Base-by-base conservation (phyloP, 2,113 vertebrate species). In the Mesembrinibis cayennensis region DNA sequence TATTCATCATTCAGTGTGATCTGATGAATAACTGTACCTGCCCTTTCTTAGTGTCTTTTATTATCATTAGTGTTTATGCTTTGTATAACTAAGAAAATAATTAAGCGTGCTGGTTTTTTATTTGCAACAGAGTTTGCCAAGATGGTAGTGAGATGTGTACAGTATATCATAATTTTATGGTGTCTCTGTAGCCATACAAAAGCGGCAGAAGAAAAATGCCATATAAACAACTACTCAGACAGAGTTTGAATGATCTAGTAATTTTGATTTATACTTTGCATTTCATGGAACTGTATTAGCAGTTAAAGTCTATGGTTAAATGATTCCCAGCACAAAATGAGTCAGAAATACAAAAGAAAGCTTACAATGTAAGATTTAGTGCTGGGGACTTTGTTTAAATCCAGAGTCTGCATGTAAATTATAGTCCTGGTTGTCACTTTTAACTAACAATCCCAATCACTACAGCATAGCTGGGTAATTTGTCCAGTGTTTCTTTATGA, bases 211-310 rank as follows among this genome's bases (percentile, higher is more conserved):
- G 96, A 95, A 95, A 98, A 98, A 97, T 80, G 97, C 82, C 94
- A 84, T 90, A 95, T 95, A 98, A 98, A 98, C 98, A 98, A 97
- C 90, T 94, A 81, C 82, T 96, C 91, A 93, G 95, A 96, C 95
- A 96, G 97, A 89, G 94, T 92, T 90, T 78, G 98, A 98, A 97
- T 90, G 97, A 98, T 96, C 95, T 93, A 89, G 97, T 98, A 98
- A 98, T 97, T 98, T 95, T 98, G 98, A 98, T 98, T 98, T 98
- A 98, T 98, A 44, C 96, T 97, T 97, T 89, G 96, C 94, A 91
- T 98, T 98, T 97, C 73, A 81, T 94, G 97, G 95, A 95, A 91
- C 93, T 97, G 94, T 95, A 98, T 98, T 98, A 98, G 97, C 96
- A 95, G 97, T 98, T 97, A 95, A 95, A 97, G 96, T 96, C 97